A percentile compares a stretch with the other conserved stretches of the same genome.
phyloP scores from a whole-genome alignment of 1,140 invertebrate species.

The Listronotus bonariensis region DNA sequence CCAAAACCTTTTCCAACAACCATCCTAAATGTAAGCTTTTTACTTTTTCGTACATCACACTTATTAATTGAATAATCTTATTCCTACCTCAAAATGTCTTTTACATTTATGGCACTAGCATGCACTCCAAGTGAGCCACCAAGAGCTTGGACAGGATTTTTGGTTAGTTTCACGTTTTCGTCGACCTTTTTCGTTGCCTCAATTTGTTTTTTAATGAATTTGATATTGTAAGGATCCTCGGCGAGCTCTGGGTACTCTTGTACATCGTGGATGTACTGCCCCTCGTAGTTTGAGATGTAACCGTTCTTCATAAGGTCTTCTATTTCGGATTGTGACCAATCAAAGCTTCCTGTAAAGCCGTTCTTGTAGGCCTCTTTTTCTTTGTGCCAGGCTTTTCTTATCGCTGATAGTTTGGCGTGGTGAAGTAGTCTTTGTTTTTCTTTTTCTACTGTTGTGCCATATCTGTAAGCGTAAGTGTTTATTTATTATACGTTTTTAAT shows the following conservation, averaged over 20 bases:
- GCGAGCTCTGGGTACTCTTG: slow-evolving; percentile 88
- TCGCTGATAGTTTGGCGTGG: slow-evolving; percentile 83
- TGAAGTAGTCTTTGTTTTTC: slow-evolving; percentile 86
- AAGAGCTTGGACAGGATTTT: slow-evolving; percentile 55
- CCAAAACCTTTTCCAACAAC: slow-evolving; percentile 16
- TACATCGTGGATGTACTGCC: slow-evolving; percentile 89
- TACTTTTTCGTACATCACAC: slow-evolving; percentile 54
- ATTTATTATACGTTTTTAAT: too few relatives aligned
- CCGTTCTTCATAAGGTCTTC: slow-evolving; percentile 83
- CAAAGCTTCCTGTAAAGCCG: slow-evolving; percentile 72
- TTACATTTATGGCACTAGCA: slow-evolving; percentile 56
- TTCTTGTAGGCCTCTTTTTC: slow-evolving; percentile 82
- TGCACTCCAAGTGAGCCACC: slow-evolving; percentile 61
- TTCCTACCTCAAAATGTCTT: slow-evolving; percentile 38
- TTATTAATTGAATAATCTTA: slow-evolving; percentile 54
- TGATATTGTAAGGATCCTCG: slow-evolving; percentile 94
- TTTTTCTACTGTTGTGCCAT: slow-evolving; percentile 86
- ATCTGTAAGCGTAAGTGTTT: slow-evolving; percentile 66
- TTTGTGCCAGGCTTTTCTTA: slow-evolving; percentile 89
- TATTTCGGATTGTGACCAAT: slow-evolving; percentile 78
- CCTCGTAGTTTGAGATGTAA: slow-evolving; percentile 81
- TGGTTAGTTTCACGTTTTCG: slow-evolving; percentile 62
- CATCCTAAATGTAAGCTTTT: slow-evolving; percentile 39
- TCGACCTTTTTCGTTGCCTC: slow-evolving; percentile 66
- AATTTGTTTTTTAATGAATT: slow-evolving; percentile 79